Evolutionary conservation across 1,140 invertebrate genomes (phyloP).

Genomic region (Neelides sp.): DNA sequence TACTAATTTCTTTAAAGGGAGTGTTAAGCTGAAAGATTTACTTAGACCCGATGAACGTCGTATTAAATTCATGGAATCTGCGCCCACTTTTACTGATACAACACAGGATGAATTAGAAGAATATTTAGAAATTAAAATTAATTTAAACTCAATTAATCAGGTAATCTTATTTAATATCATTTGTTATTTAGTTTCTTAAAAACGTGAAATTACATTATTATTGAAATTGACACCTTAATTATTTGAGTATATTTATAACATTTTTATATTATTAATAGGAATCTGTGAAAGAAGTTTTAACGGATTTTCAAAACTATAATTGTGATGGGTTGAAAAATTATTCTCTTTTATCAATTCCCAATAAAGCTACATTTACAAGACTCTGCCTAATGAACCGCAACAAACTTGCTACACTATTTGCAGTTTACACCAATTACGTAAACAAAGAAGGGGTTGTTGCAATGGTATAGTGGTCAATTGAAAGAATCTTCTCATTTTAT

Average conservation of each 20-base stretch:
- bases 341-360: constrained; percentile 6
- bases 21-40: constrained; percentile 11
- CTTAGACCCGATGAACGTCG: constrained; percentile 5
- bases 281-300: constrained; percentile 11
- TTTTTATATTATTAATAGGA: neutral
- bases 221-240: too few species aligned
- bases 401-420: constrained; percentile 5
- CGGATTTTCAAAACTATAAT: constrained; percentile 14
- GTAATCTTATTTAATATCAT: constrained; percentile 2
- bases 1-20: constrained; percentile 7
- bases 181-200: neutral
- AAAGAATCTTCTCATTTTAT: neutral
- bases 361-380: neutral
- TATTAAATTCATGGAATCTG: constrained; percentile 4
- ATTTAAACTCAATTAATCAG: constrained; percentile 11
- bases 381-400: constrained; percentile 10
- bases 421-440: constrained; percentile 17
- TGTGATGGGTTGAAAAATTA: constrained; percentile 11
- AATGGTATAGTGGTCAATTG: constrained; percentile 4
- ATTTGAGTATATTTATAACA: too few species aligned
- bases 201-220: too few species aligned
- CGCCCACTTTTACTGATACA: neutral
- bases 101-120: constrained; percentile 3
- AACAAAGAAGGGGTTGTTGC: constrained; percentile 7
- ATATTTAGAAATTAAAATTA: constrained; percentile 10